Evolutionary conservation across 1,140 invertebrate genomes (phyloP).

Genomic region (Drosophila repletoides): DNA sequence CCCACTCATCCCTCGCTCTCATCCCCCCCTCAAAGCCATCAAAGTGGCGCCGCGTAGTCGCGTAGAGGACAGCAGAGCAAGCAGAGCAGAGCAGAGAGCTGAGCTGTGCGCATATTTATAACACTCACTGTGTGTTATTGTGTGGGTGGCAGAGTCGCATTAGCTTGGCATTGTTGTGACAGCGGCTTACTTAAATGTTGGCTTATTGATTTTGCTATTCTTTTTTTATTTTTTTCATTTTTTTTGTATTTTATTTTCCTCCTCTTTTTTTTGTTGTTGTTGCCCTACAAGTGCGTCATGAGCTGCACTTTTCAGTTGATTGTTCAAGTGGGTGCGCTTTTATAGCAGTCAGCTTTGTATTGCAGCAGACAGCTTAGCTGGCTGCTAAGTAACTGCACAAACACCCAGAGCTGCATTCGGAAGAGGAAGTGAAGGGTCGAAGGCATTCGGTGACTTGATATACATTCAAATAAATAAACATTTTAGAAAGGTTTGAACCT

Average conservation of each 20-base stretch:
- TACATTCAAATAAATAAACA: conserved; percentile 5
- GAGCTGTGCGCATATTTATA: conserved; percentile 72
- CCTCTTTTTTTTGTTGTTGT: not conserved
- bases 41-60: conserved; percentile 60
- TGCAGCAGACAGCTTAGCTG: conserved; percentile 13
- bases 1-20: not conserved
- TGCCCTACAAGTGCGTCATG: conserved; percentile 21
- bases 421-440: not conserved
- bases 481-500: not conserved
- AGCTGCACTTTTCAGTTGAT: conserved; percentile 23
- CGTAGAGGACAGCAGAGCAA: not conserved
- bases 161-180: conserved; percentile 59
- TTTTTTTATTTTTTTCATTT: not conserved
- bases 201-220: conserved; percentile 60
- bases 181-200: conserved; percentile 56
- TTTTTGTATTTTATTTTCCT: not conserved
- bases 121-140: conserved; percentile 56
- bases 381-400: conserved; percentile 20
- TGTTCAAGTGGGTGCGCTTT: conserved; percentile 14
- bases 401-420: not conserved
- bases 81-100: conserved; percentile 20
- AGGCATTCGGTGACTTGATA: not conserved
- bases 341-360: conserved; percentile 6
- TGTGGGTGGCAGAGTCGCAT: conserved; percentile 33
- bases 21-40: conserved; percentile 17